Evolutionary conservation across 2,113 vertebrate genomes (phyloP).

Genomic region (Pogonocichla stellata): DNA sequence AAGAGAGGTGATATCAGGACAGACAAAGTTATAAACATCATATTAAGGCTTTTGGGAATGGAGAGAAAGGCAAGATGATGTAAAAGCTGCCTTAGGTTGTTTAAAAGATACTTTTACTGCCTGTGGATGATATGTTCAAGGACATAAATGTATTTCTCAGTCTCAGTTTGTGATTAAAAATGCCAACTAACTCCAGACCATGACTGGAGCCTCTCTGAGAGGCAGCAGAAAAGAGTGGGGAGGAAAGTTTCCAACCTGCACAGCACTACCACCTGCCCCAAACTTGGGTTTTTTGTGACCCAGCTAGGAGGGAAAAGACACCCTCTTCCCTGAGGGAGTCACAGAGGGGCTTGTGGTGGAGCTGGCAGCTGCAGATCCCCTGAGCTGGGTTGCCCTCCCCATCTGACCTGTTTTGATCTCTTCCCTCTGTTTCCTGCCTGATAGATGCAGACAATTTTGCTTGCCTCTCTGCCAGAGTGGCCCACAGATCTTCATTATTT

Average conservation of each 20-base stretch:
- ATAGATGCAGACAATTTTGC: neutral
- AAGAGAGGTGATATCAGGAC: neutral
- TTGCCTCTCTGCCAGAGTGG: neutral
- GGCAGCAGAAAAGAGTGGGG: neutral
- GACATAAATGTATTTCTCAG: neutral
- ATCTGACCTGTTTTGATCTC: fast-evolving
- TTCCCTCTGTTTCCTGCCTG: neutral
- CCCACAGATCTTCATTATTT: neutral
- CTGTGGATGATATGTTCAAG: neutral
- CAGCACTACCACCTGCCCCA: no score
- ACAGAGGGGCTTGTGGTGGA: neutral
- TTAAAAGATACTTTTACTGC: neutral
- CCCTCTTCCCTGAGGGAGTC: fast-evolving
- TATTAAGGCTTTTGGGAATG: neutral
- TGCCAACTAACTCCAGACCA: neutral
- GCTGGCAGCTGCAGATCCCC: neutral
- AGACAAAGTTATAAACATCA: neutral
- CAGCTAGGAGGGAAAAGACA: neutral
- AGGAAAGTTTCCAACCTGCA: neutral
- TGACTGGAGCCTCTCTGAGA: neutral
- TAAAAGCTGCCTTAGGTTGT: neutral
- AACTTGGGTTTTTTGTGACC: no score
- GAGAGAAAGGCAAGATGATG: neutral
- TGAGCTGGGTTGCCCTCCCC: neutral
- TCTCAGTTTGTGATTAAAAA: neutral